Evolutionary conservation across 2,888 invertebrate genomes (phyloP), one percentile per base, ranked within the genome.

Genomic region (Eretmocerus hayati): DNA sequence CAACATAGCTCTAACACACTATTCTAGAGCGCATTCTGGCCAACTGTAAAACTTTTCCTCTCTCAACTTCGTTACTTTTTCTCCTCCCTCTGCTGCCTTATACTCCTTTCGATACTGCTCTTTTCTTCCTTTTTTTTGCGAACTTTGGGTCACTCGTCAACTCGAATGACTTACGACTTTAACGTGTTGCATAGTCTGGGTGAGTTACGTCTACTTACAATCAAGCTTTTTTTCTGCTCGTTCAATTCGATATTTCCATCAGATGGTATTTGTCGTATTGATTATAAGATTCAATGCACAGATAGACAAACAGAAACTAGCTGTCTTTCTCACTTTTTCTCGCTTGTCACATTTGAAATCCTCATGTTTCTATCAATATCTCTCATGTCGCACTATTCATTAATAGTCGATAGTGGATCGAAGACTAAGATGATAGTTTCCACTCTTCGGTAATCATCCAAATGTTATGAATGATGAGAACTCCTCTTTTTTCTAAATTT

Each of bases 191-290:
- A n/a, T 37, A 21, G n/a, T 21, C 37, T 9, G 26, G n/a, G 26
- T 15, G n/a, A 32, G 18, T 38, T 18, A 35, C 16, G 32, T 22
- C 33, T 40, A 18, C 32, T 6, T 20, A 8, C 15, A 21, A 15
- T 13, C 15, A 21, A n/a, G 33, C 32, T 49, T 44, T 44, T 45
- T 45, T 46, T 50, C 46, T 45, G 23, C 39, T 46, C 16, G 38
- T 21, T 18, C 32, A 44, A 44, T 15, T 45, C 48, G 48, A 52
- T 48, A 52, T 48, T 48, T 52, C 48, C 52, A 52, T 52, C 48
- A 45, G 52, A 52, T 45, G 42, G 52, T 48, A 48, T 52, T 52
- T 48, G 48, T 45, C 48, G 48, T 45, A 47, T 51, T 44, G 51
- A n/a, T n/a, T n/a, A n/a, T n/a, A n/a, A n/a, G n/a, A n/a, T n/a